Conservation (phyloP, 2,113 vertebrate species). For the Daubentonia madagascariensis region DNA sequence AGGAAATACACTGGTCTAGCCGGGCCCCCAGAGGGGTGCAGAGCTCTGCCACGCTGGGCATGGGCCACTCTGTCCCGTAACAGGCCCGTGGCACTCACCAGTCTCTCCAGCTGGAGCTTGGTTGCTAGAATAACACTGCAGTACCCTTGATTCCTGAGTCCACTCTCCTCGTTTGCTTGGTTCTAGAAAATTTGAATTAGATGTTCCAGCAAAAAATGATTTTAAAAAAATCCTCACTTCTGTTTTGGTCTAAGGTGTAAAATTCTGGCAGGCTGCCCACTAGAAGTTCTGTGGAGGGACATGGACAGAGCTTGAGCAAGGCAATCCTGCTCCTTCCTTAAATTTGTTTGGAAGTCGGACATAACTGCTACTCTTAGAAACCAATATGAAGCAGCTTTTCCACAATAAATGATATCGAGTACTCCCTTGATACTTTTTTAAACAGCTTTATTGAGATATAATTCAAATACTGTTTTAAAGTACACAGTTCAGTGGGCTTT, state of each 20-base stretch:
- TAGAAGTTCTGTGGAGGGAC: not conserved
- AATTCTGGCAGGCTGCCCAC: not conserved
- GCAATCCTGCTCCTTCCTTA: not conserved
- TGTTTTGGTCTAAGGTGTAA: not conserved
- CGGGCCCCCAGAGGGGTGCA: accelerated
- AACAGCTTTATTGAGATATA: not conserved
- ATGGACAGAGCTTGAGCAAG: not conserved
- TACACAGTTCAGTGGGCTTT: not conserved
- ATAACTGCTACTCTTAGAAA: not conserved
- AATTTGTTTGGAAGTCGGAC: not conserved
- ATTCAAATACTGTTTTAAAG: not conserved
- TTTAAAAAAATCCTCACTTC: not conserved
- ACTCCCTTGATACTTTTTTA: not conserved
- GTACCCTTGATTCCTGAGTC: not conserved
- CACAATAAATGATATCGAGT: not conserved
- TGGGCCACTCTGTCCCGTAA: no score
- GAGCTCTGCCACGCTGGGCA: accelerated
- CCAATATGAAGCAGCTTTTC: not conserved
- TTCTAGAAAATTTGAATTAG: not conserved
- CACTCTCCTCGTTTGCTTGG: not conserved
- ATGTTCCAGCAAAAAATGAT: not conserved
- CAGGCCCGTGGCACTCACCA: no score
- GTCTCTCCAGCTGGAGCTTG: not conserved
- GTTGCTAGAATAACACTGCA: not conserved
- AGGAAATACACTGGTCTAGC: not conserved